Evolutionary conservation across 2,797 vertebrate species (phyloP), one percentile per base, ranked within the genome.

Genomic region (Cyprinodon diabolis): DNA sequence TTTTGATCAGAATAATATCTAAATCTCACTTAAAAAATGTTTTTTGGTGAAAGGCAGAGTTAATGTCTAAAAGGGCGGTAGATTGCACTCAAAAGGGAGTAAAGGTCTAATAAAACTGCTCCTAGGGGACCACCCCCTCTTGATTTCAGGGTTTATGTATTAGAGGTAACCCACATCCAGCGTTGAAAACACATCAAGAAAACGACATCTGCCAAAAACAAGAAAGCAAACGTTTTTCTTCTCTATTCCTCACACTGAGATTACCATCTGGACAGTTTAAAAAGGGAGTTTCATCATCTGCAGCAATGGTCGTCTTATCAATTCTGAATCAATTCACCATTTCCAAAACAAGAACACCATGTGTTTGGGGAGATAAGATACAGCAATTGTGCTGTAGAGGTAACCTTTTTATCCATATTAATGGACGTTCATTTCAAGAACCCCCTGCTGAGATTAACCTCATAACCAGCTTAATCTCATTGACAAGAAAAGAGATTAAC

Each of bases 241-340:
- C 30, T 79, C 60, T 80, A 63, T 55, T 87, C 72, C 73, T 79
- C 79, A 72, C 84, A 77, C 76, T 78, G 77, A 84, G 78, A 84
- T 81, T 69, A 79, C 88, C 87, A 91, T 91, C 89, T 93, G 89
- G 76, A 87, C 74, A 67, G 48, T 74, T 79, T 65, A 78, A 67
- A 86, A 71, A 72, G 77, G 78, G 78, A 80, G 80, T 69, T 77
- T 72, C 68, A 55, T 90, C 86, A 93, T 91, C 89, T 92, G 89
- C 74, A 75, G 66, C 68, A 83, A 81, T 54, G 56, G 56, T 82
- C 85, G 56, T 54, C 71, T 84, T 85, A 80, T 84, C 83, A 88
- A 90, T 89, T 85, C 68, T 70, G 82, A 82, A 80, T 79, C 75
- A 75, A 73, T 83, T 66, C 56, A 4, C 67, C 63, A 25, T 72